Evolutionary conservation across 2,888 invertebrate genomes (phyloP).

Genomic region (Hymenopus coronatus): DNA sequence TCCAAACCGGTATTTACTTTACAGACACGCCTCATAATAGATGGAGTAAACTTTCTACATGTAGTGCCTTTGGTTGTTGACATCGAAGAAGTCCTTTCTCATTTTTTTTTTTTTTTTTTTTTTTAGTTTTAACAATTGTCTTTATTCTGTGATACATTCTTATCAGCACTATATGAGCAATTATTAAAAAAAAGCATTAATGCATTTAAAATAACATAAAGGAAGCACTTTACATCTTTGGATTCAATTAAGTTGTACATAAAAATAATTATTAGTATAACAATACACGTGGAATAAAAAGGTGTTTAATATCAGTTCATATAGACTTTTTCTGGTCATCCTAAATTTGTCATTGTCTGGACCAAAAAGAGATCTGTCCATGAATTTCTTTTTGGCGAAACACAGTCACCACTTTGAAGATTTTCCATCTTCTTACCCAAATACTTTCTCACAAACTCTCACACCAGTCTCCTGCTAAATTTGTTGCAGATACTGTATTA

Average conservation of each 20-base stretch:
- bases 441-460: slow-evolving; percentile 89
- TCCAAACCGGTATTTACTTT: no score
- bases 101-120: no score
- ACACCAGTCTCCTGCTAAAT: slow-evolving; percentile 91
- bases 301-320: no score
- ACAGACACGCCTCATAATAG: no score
- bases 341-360: slow-evolving; percentile 52
- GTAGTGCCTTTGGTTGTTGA: no score
- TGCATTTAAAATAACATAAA: not conserved
- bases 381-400: slow-evolving; percentile 98
- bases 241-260: not conserved
- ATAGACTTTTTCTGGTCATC: not conserved
- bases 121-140: not conserved
- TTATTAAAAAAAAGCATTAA: not conserved
- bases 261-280: not conserved
- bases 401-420: slow-evolving; percentile 99
- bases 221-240: not conserved
- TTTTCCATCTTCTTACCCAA: slow-evolving; percentile 84
- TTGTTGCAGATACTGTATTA: slow-evolving; percentile 92
- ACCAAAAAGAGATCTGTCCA: slow-evolving; percentile 95
- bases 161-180: not conserved
- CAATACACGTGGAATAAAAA: no score
- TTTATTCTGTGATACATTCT: not conserved
- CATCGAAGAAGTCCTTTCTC: no score
- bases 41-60: no score